Conservation (phyloP, 1,140 invertebrate species). For the Heliconius himera region DNA sequence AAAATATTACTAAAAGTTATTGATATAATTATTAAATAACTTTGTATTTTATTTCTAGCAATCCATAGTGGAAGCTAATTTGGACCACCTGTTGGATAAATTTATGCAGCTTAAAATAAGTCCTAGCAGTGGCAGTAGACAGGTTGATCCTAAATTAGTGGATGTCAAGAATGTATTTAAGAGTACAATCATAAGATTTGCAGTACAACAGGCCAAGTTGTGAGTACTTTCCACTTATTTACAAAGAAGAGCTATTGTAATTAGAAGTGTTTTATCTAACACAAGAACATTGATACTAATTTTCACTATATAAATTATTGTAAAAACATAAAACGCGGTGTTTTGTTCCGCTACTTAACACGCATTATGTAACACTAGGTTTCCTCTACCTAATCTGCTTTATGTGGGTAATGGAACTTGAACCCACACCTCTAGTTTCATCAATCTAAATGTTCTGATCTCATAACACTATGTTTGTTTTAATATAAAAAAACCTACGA, state of each 20-base stretch:
- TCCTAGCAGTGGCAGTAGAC: slow-evolving; percentile 56
- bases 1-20: background rate
- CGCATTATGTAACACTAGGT: too few species aligned
- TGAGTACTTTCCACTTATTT: slow-evolving; percentile 47
- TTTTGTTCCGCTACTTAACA: too few species aligned
- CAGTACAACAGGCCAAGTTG: slow-evolving; percentile 75
- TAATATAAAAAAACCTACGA: too few species aligned
- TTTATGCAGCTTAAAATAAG: slow-evolving; percentile 83
- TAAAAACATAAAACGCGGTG: too few species aligned
- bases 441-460: too few species aligned
- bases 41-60: background rate
- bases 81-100: slow-evolving; percentile 82
- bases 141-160: slow-evolving; percentile 64
- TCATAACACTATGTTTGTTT: too few species aligned
- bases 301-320: too few species aligned
- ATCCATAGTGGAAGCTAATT: slow-evolving; percentile 72
- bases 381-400: too few species aligned
- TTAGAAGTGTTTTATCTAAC: too few species aligned
- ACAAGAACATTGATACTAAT: too few species aligned
- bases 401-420: too few species aligned
- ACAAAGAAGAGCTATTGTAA: background rate
- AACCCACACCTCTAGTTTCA: too few species aligned
- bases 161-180: slow-evolving; percentile 83
- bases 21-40: background rate
- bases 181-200: slow-evolving; percentile 83